Percentiles rank a stretch among this genome's conserved stretches.
phyloP scores from a whole-genome alignment of 2,113 vertebrate species.

The Indri indri region DNA sequence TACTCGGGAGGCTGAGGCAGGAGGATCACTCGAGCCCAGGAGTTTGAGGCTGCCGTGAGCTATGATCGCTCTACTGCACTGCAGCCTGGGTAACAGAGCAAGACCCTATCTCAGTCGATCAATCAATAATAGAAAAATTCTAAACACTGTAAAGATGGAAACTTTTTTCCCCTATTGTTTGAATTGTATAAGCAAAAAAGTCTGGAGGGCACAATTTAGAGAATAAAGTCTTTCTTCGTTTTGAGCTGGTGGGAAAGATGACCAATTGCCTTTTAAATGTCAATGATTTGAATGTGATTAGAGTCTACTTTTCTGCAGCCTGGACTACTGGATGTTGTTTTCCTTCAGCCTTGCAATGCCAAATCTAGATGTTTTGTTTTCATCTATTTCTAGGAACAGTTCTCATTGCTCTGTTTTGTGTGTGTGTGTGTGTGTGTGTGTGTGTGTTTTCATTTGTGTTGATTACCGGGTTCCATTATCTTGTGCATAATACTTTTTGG shows the following conservation, averaged over 20 bases:
- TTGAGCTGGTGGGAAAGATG: not conserved
- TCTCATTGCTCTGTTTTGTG: not conserved
- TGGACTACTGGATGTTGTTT: rapidly evolving
- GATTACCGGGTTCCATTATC: conserved; percentile 47
- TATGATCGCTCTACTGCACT: too few relatives aligned
- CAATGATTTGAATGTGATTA: rapidly evolving
- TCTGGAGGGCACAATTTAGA: not conserved
- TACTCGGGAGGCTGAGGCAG: too few relatives aligned
- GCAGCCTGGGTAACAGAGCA: too few relatives aligned
- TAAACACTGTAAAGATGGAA: not conserved
- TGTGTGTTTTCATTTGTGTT: not conserved
- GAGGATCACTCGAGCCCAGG: too few relatives aligned
- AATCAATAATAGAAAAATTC: not conserved
- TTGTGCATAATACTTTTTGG: conserved; percentile 67
- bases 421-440: not conserved
- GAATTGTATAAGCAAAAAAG: not conserved
- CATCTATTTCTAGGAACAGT: not conserved
- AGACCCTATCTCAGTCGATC: too few relatives aligned
- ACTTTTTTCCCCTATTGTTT: not conserved
- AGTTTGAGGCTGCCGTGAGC: too few relatives aligned
- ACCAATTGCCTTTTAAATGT: not conserved
- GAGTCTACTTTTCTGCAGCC: too few relatives aligned
- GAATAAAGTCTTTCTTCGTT: not conserved
- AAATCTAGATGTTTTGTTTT: not conserved
- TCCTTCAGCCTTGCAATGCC: not conserved